Percentiles rank a stretch among this genome's conserved stretches.
Conservation (phyloP, 2,888 invertebrate genomes). For the Isoperla grammatica region DNA sequence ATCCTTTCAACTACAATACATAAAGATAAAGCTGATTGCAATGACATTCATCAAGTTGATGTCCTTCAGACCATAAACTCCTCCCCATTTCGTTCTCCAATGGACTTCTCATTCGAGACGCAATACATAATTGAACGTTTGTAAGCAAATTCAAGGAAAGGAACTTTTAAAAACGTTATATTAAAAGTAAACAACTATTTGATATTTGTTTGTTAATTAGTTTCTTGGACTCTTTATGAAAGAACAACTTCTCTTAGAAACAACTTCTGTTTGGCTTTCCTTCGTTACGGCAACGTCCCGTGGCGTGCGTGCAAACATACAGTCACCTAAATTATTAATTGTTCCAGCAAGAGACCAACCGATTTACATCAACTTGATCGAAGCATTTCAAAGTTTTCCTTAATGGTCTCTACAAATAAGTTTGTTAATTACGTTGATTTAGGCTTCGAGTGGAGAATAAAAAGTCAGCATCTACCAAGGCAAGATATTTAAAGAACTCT, state of each 20-base stretch:
- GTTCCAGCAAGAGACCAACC: constrained; percentile 4
- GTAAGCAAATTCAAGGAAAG: too few relatives aligned
- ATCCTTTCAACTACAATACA: too few relatives aligned
- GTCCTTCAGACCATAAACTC: too few relatives aligned
- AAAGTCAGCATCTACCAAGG: not conserved
- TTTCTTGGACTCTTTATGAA: constrained; percentile 8
- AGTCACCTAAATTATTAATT: constrained; percentile 16
- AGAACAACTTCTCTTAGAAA: not conserved
- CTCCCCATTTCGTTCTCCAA: too few relatives aligned
- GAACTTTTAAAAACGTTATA: not conserved
- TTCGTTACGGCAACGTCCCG: not conserved
- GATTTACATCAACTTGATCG: not conserved
- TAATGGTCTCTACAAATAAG: constrained; percentile 6
- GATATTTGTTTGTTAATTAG: constrained; percentile 16
- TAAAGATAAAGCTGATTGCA: too few relatives aligned
- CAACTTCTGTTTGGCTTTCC: constrained; percentile 3
- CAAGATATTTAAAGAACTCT: too few relatives aligned
- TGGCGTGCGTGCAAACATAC: constrained; percentile 12
- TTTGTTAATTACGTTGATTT: constrained; percentile 13
- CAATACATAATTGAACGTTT: too few relatives aligned
- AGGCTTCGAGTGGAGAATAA: constrained; percentile 5
- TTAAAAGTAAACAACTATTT: constrained; percentile 9
- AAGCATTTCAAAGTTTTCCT: constrained; percentile 11
- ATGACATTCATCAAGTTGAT: too few relatives aligned
- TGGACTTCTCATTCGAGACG: too few relatives aligned